Evolutionary conservation across 92 coral and sea anemone genomes (phyloP).

Genomic region (Phenganax subtilis): DNA sequence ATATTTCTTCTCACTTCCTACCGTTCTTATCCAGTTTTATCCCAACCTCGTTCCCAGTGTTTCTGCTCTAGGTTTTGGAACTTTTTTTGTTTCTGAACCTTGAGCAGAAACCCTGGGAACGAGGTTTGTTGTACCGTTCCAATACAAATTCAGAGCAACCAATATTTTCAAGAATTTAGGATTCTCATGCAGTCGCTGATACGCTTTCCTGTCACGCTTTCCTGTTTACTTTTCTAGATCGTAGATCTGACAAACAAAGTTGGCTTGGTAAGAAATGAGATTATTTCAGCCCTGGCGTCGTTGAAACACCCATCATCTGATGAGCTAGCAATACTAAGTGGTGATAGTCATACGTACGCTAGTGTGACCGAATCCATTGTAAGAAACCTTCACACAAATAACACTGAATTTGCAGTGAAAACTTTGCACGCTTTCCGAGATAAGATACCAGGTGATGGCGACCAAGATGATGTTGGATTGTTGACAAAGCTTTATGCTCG

Average conservation of each 20-base stretch:
- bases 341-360: slow-evolving; percentile 21
- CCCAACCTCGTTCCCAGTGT: too few relatives aligned
- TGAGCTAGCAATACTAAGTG: neutral
- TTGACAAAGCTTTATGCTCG: slow-evolving; percentile 66
- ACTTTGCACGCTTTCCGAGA: slow-evolving; percentile 67
- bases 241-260: slow-evolving; percentile 25
- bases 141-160: too few relatives aligned
- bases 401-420: slow-evolving; percentile 68
- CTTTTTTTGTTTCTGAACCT: too few relatives aligned
- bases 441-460: slow-evolving; percentile 61
- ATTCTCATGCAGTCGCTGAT: neutral
- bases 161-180: neutral
- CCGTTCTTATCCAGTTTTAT: too few relatives aligned
- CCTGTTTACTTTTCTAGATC: slow-evolving; percentile 5
- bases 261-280: slow-evolving; percentile 15
- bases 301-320: slow-evolving; percentile 11
- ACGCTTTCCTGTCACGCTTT: neutral
- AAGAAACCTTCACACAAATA: slow-evolving; percentile 56
- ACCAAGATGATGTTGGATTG: slow-evolving; percentile 75
- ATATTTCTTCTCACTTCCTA: too few relatives aligned
- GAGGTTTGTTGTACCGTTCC: too few relatives aligned
- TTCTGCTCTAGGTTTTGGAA: too few relatives aligned
- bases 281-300: slow-evolving; percentile 4
- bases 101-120: too few relatives aligned
- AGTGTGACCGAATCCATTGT: slow-evolving; percentile 43